Evolutionary conservation across 92 coral and sea anemone species (phyloP), one percentile per base, ranked within the genome.

Genomic region (Diadumene lineata): DNA sequence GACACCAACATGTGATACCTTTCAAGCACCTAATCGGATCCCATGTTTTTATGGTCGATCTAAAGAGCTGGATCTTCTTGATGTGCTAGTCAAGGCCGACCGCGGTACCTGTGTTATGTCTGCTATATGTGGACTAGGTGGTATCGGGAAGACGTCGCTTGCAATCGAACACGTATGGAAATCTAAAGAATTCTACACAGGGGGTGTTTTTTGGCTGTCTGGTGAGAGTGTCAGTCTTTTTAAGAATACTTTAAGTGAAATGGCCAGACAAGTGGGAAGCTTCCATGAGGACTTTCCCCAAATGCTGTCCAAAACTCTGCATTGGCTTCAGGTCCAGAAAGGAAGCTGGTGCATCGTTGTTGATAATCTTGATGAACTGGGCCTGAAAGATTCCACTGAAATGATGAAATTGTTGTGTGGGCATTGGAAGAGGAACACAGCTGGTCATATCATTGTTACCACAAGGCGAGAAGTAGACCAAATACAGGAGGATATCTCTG

Each of bases 151-250:
- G 70, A 90, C 98, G 3, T 86, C 92, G 11, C 92, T 93, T 19
- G 93, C 84, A 15, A 79, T 88, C 7, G 98, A 93, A 68, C 81
- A 87, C 58, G 88, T 85, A 10, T 81, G 90, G 80, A 83, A 58
- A 30, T 24, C 74, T 43, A 77, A 84, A 73, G 72, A 87, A 1
- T 31, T 57, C 32, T 93, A 90, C 75, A 72, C 50, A 0, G 98
- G 87, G 16, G 98, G 96, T 9, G 94, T 87, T 48, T 90, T 85
- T 72, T 93, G 98, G 96, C 75, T 93, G 70, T 90, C 96, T 1
- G 96, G 98, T 31, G 96, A 93, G 78, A 74, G 75, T 33, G 68
- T 79, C 16, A n/a, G 71, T 16, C 69, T 43, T 15, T 93, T 93
- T 69, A 79, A 82, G 56, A 79, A 76, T 48, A 74, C 97, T 48